These are phyloP conservation scores for Esox niger DNA, from an alignment of 2,113 vertebrate genomes.

Conservation along the genomic window DNA sequence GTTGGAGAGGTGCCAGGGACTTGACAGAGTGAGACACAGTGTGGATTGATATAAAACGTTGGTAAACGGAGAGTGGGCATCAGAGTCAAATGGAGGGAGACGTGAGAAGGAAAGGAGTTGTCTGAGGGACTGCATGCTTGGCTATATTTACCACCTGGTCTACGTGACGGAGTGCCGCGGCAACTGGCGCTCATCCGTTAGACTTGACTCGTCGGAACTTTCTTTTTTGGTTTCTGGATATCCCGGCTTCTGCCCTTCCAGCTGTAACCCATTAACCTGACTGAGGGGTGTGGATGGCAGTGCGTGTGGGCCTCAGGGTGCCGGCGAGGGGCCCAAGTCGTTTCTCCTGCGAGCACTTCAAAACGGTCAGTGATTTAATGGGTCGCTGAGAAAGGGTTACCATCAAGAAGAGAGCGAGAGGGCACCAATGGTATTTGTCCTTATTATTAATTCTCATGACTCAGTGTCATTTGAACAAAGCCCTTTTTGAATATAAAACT, in stretches of 20 bases:
- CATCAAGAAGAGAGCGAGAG: background rate
- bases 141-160: constrained; percentile 78
- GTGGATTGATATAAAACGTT: no score
- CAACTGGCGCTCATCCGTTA: constrained; percentile 17
- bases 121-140: constrained; percentile 39
- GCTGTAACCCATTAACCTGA: background rate
- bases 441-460: no score
- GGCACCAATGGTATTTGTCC: no score
- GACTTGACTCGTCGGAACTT: constrained; percentile 50
- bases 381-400: background rate
- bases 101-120: constrained; percentile 1
- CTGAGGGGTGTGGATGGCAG: constrained; percentile 65
- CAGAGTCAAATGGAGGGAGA: constrained; percentile 3
- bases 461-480: no score
- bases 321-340: constrained; percentile 79
- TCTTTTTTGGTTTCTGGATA: background rate
- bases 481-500: background rate
- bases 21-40: no score
- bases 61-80: background rate
- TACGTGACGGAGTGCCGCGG: constrained; percentile 24
- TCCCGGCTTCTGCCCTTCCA: constrained; percentile 17
- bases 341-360: constrained; percentile 82
- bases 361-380: constrained; percentile 77
- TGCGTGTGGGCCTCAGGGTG: constrained; percentile 64
- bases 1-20: no score